phyloP scores from a whole-genome alignment of 2,888 invertebrate species.

The Cistogaster globosa region DNA sequence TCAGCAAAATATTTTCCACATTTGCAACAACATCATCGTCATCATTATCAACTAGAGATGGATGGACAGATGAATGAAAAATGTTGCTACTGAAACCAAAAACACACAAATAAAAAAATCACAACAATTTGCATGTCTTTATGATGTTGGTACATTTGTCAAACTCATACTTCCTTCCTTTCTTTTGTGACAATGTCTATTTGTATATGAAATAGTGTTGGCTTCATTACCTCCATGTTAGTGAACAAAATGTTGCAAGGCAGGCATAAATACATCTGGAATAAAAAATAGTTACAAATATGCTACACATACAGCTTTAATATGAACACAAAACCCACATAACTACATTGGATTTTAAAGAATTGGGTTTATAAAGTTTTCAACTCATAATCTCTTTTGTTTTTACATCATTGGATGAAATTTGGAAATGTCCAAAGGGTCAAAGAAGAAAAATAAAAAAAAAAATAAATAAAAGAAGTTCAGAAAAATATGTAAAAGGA shows the following conservation, averaged over 20 bases:
- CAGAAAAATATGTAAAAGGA: not conserved
- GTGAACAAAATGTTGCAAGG: slow-evolving; percentile 29
- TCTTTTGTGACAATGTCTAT: slow-evolving; percentile 38
- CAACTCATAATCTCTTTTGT: slow-evolving; percentile 20
- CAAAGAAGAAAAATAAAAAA: not conserved
- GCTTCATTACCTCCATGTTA: slow-evolving; percentile 61
- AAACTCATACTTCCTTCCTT: slow-evolving; percentile 8
- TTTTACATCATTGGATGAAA: slow-evolving; percentile 15
- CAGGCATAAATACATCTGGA: slow-evolving; percentile 14
- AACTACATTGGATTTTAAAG: slow-evolving; percentile 23
- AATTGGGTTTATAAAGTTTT: slow-evolving; percentile 33
- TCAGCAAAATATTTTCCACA: slow-evolving; percentile 14
- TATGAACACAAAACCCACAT: slow-evolving; percentile 51
- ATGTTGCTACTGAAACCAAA: slow-evolving; percentile 30
- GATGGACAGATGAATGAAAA: slow-evolving; percentile 10
- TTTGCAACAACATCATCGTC: slow-evolving; percentile 8
- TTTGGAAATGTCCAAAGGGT: slow-evolving; percentile 24
- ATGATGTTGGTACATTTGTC: slow-evolving; percentile 44
- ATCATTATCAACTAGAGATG: slow-evolving; percentile 25
- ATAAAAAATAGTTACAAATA: slow-evolving; percentile 30
- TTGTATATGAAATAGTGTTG: slow-evolving; percentile 26
- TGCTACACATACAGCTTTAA: slow-evolving; percentile 52
- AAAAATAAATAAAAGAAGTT: not conserved
- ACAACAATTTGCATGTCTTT: slow-evolving; percentile 33
- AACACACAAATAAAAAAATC: slow-evolving; percentile 28